Conservation (phyloP, 2,888 invertebrate genomes). For the Hirtodrosophila histrioides region DNA sequence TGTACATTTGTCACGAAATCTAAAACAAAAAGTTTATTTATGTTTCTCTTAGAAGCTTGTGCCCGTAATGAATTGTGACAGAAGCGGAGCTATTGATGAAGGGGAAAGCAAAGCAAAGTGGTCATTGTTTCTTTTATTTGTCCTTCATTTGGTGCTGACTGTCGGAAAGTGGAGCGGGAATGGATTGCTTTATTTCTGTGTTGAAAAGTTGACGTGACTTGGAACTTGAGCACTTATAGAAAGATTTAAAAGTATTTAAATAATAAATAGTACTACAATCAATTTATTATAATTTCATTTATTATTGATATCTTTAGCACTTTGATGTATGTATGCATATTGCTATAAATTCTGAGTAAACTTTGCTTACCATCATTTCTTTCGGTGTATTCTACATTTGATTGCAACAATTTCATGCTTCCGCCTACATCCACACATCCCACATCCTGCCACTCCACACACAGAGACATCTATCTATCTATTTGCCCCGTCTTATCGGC, state of each 20-base stretch:
- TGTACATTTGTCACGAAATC: slow-evolving; percentile 76
- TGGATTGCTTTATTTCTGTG: slow-evolving; percentile 8
- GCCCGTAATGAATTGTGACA: slow-evolving; percentile 72
- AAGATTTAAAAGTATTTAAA: too few species aligned
- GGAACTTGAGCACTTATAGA: too few species aligned
- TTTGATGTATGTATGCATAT: too few species aligned
- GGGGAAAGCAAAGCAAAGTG: slow-evolving; percentile 18
- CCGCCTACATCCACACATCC: slow-evolving; percentile 21
- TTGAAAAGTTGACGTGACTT: slow-evolving; percentile 1
- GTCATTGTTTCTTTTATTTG: slow-evolving; percentile 54
- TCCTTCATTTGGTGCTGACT: slow-evolving; percentile 54
- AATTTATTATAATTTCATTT: too few species aligned
- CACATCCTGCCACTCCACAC: slow-evolving; percentile 1
- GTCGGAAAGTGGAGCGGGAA: slow-evolving; percentile 4
- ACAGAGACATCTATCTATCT: slow-evolving; percentile 35
- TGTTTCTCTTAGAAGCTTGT: slow-evolving; percentile 51
- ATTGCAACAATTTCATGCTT: slow-evolving; percentile 54
- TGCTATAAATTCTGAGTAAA: too few species aligned
- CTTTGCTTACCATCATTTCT: slow-evolving; percentile 11
- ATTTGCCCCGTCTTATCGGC: slow-evolving; percentile 34
- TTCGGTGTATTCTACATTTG: slow-evolving; percentile 39
- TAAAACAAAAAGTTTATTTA: slow-evolving; percentile 73
- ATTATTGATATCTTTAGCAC: too few species aligned
- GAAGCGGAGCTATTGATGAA: slow-evolving; percentile 17
- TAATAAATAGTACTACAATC: too few species aligned